A percentile compares a stretch with the other conserved stretches of the same genome.
These are phyloP conservation scores for Limnephilus lunatus DNA, from an alignment of 2,888 invertebrate species.

Conservation along the genomic window DNA sequence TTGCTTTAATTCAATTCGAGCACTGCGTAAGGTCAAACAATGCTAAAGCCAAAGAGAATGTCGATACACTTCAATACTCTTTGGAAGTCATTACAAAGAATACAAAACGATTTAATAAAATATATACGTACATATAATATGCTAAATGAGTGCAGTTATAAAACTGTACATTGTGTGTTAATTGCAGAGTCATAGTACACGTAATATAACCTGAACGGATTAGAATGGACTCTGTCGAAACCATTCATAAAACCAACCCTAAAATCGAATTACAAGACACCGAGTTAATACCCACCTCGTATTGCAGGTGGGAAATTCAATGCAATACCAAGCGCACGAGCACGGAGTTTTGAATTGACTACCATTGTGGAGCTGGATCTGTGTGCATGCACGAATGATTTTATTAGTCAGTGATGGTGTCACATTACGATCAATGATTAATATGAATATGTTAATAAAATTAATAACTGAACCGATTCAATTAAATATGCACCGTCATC, in stretches of 20 bases:
- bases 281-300: neutral
- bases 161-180: neutral
- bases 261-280: neutral
- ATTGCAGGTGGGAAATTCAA: neutral
- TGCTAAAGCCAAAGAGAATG: neutral
- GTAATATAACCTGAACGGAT: neutral
- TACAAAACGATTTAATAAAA: neutral
- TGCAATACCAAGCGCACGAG: neutral
- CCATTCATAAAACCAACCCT: neutral
- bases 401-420: slow-evolving; percentile 31
- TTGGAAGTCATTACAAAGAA: neutral
- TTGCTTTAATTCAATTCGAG: neutral
- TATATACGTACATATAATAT: neutral
- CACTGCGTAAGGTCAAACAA: neutral
- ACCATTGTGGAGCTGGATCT: neutral
- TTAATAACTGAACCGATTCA: neutral
- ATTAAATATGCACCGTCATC: neutral
- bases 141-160: neutral
- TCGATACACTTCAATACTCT: neutral
- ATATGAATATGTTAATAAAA: neutral
- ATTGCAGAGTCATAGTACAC: neutral
- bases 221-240: neutral
- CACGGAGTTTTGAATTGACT: neutral
- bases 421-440: slow-evolving; percentile 32
- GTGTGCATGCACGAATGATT: neutral